Conservation (phyloP, 2,113 vertebrate genomes). For the Heloderma charlesbogerti region DNA sequence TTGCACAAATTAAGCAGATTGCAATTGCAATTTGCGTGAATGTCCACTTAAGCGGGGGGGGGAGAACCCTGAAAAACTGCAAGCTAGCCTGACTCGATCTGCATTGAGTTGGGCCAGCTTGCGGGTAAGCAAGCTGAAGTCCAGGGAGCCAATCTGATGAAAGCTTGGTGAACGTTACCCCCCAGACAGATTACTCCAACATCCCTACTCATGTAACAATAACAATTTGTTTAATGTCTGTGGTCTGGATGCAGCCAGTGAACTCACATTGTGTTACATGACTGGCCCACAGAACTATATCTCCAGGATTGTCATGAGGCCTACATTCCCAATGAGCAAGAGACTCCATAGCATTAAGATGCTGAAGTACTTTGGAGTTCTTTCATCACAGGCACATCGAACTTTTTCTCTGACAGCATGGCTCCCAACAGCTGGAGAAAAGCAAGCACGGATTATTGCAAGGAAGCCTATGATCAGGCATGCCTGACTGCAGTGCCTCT, state of each 20-base stretch:
- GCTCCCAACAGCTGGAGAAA: constrained; percentile 39
- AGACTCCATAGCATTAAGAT: constrained; percentile 61
- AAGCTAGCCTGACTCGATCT: no score
- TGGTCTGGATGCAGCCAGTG: background rate
- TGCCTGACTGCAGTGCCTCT: background rate
- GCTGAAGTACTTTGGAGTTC: constrained; percentile 62
- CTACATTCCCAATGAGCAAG: constrained; percentile 66
- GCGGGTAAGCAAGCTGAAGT: no score
- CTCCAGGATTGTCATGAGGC: constrained; percentile 60
- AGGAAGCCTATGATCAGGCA: constrained; percentile 13
- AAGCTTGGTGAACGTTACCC: no score
- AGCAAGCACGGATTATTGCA: constrained; percentile 36
- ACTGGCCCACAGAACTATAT: constrained; percentile 25
- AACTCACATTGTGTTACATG: constrained; percentile 16
- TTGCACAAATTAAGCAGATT: no score
- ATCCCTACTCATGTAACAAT: no score
- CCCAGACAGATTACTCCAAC: no score
- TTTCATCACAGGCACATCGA: constrained; percentile 37
- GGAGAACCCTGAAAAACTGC: no score
- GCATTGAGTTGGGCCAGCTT: no score
- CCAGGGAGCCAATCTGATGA: no score
- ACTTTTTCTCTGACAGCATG: constrained; percentile 23
- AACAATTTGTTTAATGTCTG: background rate
- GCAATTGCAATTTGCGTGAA: no score
- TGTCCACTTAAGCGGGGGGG: no score